phyloP scores from a whole-genome alignment of 2,113 vertebrate species.

The Procapra przewalskii region DNA sequence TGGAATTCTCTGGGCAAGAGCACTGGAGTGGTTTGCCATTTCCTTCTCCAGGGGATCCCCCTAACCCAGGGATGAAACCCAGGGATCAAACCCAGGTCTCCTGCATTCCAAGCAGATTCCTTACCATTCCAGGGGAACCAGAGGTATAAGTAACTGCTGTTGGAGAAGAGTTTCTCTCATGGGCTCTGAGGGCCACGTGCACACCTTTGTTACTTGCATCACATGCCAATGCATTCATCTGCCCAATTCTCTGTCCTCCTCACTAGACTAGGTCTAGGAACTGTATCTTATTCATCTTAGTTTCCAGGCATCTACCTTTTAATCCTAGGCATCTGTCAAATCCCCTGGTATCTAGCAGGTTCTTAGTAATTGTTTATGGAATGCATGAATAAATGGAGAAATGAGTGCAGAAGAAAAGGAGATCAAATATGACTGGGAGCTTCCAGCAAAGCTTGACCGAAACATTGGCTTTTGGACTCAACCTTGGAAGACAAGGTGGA shows the following conservation, averaged over 20 bases:
- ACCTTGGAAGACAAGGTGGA: neutral
- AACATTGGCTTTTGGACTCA: neutral
- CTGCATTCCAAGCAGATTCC: neutral
- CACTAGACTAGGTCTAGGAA: neutral
- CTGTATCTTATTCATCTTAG: neutral
- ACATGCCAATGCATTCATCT: neutral
- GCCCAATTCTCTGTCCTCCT: neutral
- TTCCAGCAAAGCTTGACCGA: neutral
- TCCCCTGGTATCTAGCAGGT: neutral
- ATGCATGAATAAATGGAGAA: neutral
- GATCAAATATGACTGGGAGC: neutral
- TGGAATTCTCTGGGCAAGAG: neutral
- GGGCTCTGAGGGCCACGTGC: neutral
- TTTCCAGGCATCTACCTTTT: neutral
- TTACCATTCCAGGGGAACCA: neutral
- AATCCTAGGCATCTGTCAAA: neutral
- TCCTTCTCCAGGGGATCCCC: neutral
- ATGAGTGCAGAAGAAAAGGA: neutral
- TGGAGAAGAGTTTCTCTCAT: neutral
- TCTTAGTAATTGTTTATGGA: neutral
- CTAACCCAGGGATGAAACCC: neutral
- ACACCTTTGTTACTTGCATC: neutral
- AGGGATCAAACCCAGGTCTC: accelerated
- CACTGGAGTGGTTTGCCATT: neutral
- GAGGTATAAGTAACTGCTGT: neutral